These are phyloP conservation scores for Darevskia nairensis DNA, from an alignment of 2,797 vertebrate species.

Conservation along the genomic window DNA sequence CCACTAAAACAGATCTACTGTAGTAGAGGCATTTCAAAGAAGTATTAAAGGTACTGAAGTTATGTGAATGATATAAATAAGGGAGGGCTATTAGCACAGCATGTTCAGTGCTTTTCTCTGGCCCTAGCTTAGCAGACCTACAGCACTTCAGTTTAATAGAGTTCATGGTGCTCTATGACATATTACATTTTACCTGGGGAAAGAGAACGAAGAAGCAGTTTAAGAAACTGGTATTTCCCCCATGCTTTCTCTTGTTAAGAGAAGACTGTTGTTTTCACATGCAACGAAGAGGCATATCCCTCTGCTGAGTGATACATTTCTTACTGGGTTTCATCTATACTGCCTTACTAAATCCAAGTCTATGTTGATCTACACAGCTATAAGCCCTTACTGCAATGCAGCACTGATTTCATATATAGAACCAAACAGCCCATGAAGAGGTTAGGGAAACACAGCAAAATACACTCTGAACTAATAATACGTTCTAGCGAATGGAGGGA, in stretches of 20 bases:
- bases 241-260: neutral
- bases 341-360: neutral
- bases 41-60: neutral
- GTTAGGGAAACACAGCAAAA: neutral
- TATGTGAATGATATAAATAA: neutral
- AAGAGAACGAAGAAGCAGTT: too few species aligned
- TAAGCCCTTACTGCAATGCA: neutral
- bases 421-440: neutral
- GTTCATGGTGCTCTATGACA: neutral
- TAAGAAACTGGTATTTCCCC: neutral
- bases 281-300: neutral
- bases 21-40: neutral
- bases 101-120: neutral
- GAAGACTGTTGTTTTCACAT: neutral
- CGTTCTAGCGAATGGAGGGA: too few species aligned
- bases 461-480: neutral
- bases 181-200: too few species aligned
- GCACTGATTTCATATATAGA: neutral
- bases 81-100: neutral
- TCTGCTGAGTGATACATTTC: neutral
- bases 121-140: neutral
- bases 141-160: neutral
- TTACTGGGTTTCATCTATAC: neutral
- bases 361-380: neutral
- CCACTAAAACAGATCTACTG: neutral